These are phyloP conservation scores for Aphelenchoides fujianensis DNA, from an alignment of 1,140 invertebrate species.

Conservation along the genomic window DNA sequence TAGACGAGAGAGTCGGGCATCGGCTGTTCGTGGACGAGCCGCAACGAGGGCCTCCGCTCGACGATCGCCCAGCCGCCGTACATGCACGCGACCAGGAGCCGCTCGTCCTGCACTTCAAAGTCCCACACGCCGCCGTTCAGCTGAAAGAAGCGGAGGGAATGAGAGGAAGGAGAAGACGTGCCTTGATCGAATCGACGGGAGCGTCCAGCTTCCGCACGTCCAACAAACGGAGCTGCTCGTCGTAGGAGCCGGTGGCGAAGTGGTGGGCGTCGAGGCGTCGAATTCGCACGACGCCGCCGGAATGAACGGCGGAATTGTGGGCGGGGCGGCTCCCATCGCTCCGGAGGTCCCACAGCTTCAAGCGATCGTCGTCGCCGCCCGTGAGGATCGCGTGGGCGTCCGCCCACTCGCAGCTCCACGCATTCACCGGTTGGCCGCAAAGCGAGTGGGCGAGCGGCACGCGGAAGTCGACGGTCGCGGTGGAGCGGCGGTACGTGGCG, in stretches of 20 bases:
- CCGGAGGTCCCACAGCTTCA: constrained; percentile 10
- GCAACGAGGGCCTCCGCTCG: not conserved
- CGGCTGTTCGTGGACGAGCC: not conserved
- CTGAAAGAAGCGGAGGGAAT: not conserved
- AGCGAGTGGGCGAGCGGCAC: not conserved
- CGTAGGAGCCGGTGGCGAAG: not conserved
- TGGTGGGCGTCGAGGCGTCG: not conserved
- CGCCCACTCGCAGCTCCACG: not conserved
- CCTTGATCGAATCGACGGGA: not conserved
- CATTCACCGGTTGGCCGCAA: constrained; percentile 4
- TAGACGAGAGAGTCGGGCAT: not conserved
- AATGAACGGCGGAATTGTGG: not conserved
- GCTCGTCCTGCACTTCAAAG: not conserved
- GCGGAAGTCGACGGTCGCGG: not conserved
- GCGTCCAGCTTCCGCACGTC: not conserved
- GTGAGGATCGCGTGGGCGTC: not conserved
- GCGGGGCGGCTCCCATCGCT: not conserved
- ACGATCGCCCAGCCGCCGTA: constrained; percentile 7
- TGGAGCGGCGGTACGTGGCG: not conserved
- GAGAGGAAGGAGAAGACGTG: not conserved
- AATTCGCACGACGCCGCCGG: constrained; percentile 6
- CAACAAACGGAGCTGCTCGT: not conserved
- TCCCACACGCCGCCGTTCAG: constrained; percentile 10
- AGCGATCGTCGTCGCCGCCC: not conserved
- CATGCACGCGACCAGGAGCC: constrained; percentile 3